These are phyloP conservation scores for Phaonia tiefii DNA, from an alignment of 2,888 invertebrate species.

Conservation along the genomic window DNA sequence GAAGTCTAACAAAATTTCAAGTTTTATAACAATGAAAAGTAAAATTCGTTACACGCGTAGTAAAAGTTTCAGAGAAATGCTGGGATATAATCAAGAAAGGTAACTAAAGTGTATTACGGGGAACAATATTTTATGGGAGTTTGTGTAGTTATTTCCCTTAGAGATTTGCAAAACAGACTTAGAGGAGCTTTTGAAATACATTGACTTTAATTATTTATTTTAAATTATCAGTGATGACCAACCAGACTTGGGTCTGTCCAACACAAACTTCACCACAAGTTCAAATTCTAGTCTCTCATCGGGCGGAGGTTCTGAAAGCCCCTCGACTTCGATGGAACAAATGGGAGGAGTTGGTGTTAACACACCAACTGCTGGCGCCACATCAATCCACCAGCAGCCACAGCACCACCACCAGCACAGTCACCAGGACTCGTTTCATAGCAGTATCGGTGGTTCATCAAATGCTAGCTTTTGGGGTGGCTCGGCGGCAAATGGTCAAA, in stretches of 20 bases:
- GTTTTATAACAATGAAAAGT: constrained; percentile 73
- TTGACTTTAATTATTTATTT: constrained; percentile 38
- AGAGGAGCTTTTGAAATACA: background rate
- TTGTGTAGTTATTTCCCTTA: background rate
- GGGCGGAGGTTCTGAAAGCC: constrained; percentile 85
- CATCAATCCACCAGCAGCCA: constrained; percentile 59
- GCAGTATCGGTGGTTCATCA: constrained; percentile 72
- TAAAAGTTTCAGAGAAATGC: constrained; percentile 77
- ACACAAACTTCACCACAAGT: constrained; percentile 85
- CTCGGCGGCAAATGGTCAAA: constrained; percentile 68
- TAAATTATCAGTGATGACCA: constrained; percentile 83
- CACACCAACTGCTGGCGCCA: constrained; percentile 61
- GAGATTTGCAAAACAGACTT: background rate
- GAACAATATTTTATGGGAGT: no score
- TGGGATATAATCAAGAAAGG: constrained; percentile 75
- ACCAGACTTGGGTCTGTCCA: constrained; percentile 82
- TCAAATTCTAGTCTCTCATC: constrained; percentile 82
- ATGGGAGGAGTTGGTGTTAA: constrained; percentile 78
- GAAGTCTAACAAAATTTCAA: background rate
- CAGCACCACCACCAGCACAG: constrained; percentile 73
- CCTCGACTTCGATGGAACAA: constrained; percentile 87
- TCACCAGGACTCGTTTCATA: constrained; percentile 76
- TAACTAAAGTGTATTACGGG: constrained; percentile 67
- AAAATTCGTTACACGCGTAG: constrained; percentile 77
- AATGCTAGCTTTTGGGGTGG: constrained; percentile 74